Evolutionary conservation across 2,113 vertebrate genomes (phyloP).

Genomic region (Pollimyrus isidori): DNA sequence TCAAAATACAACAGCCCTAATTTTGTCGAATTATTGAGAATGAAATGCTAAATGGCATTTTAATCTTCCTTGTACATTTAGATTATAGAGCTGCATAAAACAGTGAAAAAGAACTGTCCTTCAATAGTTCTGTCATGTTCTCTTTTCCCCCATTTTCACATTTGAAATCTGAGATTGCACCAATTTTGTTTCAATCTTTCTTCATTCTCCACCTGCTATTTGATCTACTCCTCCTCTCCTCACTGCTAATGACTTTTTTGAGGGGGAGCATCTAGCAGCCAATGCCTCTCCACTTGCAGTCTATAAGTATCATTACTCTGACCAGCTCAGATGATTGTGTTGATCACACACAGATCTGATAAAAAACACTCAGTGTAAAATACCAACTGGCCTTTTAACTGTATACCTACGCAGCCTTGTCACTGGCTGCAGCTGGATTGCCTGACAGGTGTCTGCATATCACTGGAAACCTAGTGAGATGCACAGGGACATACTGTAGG

Average conservation of each 20-base stretch:
- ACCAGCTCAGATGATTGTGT: not conserved
- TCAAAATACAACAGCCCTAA: not conserved
- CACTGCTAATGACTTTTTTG: not conserved
- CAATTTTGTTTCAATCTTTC: not conserved
- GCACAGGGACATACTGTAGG: not conserved
- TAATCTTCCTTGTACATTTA: not conserved
- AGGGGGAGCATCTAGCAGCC: not conserved
- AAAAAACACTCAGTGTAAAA: not conserved
- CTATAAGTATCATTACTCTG: not conserved
- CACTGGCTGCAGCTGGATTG: not conserved
- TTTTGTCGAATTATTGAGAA: not conserved
- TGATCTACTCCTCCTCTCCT: not conserved
- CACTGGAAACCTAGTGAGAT: not conserved
- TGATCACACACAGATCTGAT: not conserved
- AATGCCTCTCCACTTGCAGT: not conserved
- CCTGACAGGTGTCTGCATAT: not conserved
- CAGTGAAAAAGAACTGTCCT: not conserved
- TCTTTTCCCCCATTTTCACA: not conserved
- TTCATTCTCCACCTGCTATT: not conserved
- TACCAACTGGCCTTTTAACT: not conserved
- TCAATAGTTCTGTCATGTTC: not conserved
- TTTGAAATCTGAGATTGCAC: not conserved
- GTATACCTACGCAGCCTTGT: not conserved
- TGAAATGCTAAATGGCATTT: not conserved
- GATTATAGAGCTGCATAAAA: not conserved